A percentile compares a stretch with the other conserved stretches of the same genome.
phyloP scores from a whole-genome alignment of 2,797 vertebrate genomes.

The Cuniculus paca region DNA sequence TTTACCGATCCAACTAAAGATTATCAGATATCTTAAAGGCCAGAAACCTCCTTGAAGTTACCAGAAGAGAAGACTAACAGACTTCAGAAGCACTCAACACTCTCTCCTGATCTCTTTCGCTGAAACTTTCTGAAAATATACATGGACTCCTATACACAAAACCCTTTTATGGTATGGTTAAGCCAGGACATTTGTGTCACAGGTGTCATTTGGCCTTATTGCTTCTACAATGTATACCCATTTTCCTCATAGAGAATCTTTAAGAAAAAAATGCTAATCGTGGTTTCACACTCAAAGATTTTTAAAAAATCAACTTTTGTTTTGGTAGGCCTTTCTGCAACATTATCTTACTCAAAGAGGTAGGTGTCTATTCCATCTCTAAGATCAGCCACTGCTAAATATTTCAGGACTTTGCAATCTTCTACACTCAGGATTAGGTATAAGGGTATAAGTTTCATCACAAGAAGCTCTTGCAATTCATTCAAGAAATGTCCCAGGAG shows the following conservation, averaged over 20 bases:
- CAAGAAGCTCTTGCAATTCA: not conserved
- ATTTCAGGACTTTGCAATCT: not conserved
- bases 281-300: not conserved
- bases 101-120: not conserved
- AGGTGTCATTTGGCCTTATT: not conserved
- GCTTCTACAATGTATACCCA: not conserved
- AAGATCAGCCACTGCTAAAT: not conserved
- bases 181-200: not conserved
- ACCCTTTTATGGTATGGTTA: not conserved
- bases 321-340: not conserved
- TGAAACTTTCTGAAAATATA: not conserved
- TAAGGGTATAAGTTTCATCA: not conserved
- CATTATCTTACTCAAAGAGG: not conserved
- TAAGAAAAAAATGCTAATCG: constrained; percentile 22
- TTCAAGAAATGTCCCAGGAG: not conserved
- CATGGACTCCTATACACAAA: not conserved
- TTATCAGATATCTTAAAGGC: not conserved
- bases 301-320: not conserved
- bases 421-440: not conserved
- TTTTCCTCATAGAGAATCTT: not conserved
- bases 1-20: not conserved
- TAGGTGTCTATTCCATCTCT: not conserved
- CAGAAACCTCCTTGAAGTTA: not conserved
- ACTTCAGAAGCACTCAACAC: not conserved
- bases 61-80: not conserved